Evolutionary conservation across 2,888 invertebrate species (phyloP), one percentile per base, ranked within the genome.

Genomic region (Microdon myrmicae): DNA sequence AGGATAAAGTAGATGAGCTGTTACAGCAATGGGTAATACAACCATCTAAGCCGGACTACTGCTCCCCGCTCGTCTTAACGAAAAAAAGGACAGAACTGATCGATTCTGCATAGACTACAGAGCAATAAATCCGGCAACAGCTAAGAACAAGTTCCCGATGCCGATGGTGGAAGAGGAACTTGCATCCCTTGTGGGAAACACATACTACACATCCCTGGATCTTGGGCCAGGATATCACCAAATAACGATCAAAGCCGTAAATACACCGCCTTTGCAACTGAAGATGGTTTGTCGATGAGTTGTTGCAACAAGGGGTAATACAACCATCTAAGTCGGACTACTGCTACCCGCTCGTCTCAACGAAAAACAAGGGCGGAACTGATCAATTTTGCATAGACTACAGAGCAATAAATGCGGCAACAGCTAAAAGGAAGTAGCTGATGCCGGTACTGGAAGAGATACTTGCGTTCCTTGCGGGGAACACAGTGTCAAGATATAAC

Each of bases 11-110:
- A n/a, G n/a, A n/a, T n/a, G n/a, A n/a, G n/a, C n/a, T n/a, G n/a
- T n/a, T n/a, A n/a, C n/a, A n/a, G n/a, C n/a, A n/a, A n/a, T n/a
- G n/a, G n/a, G n/a, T n/a, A n/a, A n/a, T n/a, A n/a, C n/a, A n/a
- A n/a, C n/a, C n/a, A n/a, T n/a, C n/a, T n/a, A n/a, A n/a, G n/a
- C n/a, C n/a, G n/a, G n/a, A n/a, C n/a, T n/a, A n/a, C n/a, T n/a
- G n/a, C n/a, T n/a, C n/a, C n/a, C n/a, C n/a, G n/a, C n/a, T n/a
- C n/a, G n/a, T n/a, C n/a, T n/a, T n/a, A n/a, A n/a, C 4, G 56
- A 67, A 22, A 69, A 70, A 31, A 59, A 68, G 22, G 66, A 71
- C 5, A 56, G 51, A 1, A 59, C 68, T 32, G 58, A 67, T 29
- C 56, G 66, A 13, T 54, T 59, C 8, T 31, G 28, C 5, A 43